These are phyloP conservation scores for Aphelenchoides fujianensis DNA, from an alignment of 1,140 invertebrate species.

Conservation along the genomic window DNA sequence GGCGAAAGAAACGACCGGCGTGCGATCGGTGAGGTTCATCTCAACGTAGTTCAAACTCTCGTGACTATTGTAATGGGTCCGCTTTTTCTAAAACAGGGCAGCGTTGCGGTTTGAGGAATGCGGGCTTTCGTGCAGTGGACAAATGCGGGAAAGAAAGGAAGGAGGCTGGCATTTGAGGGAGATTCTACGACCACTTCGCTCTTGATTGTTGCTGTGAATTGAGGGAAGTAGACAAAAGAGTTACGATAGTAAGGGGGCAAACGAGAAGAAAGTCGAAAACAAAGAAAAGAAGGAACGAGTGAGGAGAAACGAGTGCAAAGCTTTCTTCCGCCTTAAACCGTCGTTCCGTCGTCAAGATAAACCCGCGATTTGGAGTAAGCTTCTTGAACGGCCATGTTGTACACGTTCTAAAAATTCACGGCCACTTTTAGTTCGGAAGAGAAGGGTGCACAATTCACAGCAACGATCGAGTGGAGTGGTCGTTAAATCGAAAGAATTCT, in stretches of 20 bases:
- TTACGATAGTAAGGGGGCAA: too few relatives aligned
- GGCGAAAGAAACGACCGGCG: not conserved
- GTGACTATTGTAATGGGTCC: slow-evolving; percentile 29
- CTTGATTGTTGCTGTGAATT: too few relatives aligned
- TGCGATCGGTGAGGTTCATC: slow-evolving; percentile 39
- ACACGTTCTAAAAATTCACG: not conserved
- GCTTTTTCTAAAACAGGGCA: slow-evolving; percentile 6
- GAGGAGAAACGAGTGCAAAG: too few relatives aligned
- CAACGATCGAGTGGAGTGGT: too few relatives aligned
- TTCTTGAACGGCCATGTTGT: slow-evolving; percentile 38
- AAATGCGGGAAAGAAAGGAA: slow-evolving; percentile 16
- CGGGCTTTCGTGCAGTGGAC: not conserved
- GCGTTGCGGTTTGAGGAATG: not conserved
- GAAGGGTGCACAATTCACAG: not conserved
- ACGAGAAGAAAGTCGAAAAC: too few relatives aligned
- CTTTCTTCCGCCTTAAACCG: slow-evolving; percentile 29
- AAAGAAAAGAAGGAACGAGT: too few relatives aligned
- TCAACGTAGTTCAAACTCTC: slow-evolving; percentile 54
- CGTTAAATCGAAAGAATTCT: too few relatives aligned
- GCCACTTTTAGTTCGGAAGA: slow-evolving; percentile 21
- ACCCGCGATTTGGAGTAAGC: slow-evolving; percentile 51
- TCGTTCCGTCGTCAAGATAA: slow-evolving; percentile 23
- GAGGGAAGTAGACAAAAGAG: too few relatives aligned
- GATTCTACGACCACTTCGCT: too few relatives aligned
- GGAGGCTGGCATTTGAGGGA: too few relatives aligned